These are phyloP conservation scores for Caretta caretta DNA, from an alignment of 2,113 vertebrate species.

Conservation along the genomic window DNA sequence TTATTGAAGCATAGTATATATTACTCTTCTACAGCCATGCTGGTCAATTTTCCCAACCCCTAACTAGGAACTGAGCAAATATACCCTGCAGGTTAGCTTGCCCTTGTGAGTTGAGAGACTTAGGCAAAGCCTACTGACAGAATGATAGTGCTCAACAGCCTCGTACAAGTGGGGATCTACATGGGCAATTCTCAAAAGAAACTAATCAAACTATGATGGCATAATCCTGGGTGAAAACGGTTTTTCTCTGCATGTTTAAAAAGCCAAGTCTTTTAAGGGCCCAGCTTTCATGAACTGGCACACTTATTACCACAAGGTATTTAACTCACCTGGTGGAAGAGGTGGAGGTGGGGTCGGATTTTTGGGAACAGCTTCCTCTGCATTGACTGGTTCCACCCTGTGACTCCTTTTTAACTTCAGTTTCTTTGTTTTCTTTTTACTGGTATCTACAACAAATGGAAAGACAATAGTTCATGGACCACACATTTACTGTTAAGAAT, in stretches of 20 bases:
- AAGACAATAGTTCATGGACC: not conserved
- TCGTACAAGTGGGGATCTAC: not conserved
- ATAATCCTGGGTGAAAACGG: not conserved
- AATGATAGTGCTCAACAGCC: not conserved
- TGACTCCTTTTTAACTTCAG: slow-evolving; percentile 90
- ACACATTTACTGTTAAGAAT: not conserved
- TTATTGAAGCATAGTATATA: not conserved
- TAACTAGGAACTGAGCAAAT: not conserved
- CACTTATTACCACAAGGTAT: not conserved
- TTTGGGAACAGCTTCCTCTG: slow-evolving; percentile 72
- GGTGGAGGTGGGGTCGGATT: slow-evolving; percentile 70
- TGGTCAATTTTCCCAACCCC: not conserved
- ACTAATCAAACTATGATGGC: not conserved
- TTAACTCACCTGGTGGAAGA: slow-evolving; percentile 77
- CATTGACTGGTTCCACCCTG: slow-evolving; percentile 89
- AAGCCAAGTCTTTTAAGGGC: not conserved
- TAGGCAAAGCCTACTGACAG: not conserved
- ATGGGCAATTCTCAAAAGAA: not conserved
- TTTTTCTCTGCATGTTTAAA: not conserved
- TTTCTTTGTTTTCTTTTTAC: slow-evolving; percentile 88
- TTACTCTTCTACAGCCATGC: not conserved
- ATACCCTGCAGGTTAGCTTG: not conserved
- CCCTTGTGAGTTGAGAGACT: not conserved
- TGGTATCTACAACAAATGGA: slow-evolving; percentile 71
- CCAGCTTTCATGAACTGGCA: not conserved